Evolutionary conservation across 1,140 invertebrate species (phyloP), one percentile per base, ranked within the genome.

Genomic region (Lysiphlebus fabarum): DNA sequence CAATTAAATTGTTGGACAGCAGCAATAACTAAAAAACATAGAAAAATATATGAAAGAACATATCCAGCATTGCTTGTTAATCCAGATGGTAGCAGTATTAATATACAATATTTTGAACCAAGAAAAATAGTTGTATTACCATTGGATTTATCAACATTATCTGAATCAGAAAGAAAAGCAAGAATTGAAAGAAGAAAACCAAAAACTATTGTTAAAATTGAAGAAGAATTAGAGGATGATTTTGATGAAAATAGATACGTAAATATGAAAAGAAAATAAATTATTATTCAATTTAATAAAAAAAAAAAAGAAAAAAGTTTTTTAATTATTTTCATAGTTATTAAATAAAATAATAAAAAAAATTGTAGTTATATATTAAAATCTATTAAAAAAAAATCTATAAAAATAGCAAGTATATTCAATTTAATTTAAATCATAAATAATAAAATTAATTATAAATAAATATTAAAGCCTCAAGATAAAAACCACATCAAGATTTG

Each of bases 41-140:
- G 90, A 62, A 78, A 82, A 53, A 66, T 83, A 4, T 93, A 90
- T 73, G 71, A 82, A n/a, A 82, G 85, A 61, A 82, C 79, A 43
- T 94, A 92, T 82, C 90, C 88, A 56, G 90, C 89, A 1, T 71
- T 83, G 45, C 67, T 97, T 0, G 87, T 95, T 26, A 77, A 86
- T 36, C 80, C 91, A 3, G 88, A 96, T 84, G 94, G 94, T 50
- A 91, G 92, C 49, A 90, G 87, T 48, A 86, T 91, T 59, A 89
- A 82, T 41, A 87, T 93, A 34, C 80, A 87, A 64, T 93, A 96
- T 73, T 81, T 86, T 61, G 90, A 93, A 76, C 93, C 93, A 7
- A 79, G 90, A 58, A 85, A 85, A 79, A 90, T 96, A 61, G 91
- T 97, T 33, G 89, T 84, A 86, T 75, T 96, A 48, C 93, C 93